Base-by-base conservation (phyloP, 1,140 invertebrate species). In the Ips typographus region DNA sequence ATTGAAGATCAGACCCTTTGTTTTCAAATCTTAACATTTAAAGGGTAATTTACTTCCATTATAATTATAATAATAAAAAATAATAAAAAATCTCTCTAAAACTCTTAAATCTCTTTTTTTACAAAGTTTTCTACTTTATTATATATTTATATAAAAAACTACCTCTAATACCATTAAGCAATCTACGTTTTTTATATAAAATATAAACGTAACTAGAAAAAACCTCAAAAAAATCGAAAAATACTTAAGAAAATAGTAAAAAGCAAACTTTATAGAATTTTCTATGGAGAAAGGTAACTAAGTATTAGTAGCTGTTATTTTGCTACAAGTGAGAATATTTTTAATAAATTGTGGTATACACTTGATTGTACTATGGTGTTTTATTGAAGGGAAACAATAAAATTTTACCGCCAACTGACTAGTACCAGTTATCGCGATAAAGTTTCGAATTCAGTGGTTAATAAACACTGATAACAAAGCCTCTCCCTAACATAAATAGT, bases 61-160 rank as follows among this genome's bases (percentile, higher is more conserved):
- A 70, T 70, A 70, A 63, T 70, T 6, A 42, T 60, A 60, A 60
- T n/a, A 42, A 49, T 49, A 49, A 69, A 52, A 59, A 70, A 22
- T 68, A 69, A 69, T 70, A 70, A 70, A 70, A 59, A 70, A 65
- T 65, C 68, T 70, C 68, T 70, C 68, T 60, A 61, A 53, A 40
- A 57, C 61, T 65, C 47, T 71, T 22, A 22, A 22, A 22, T 64
- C 53, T 71, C 63, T 65, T 57, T 65, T 71, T 55, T 70, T 65
- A 36, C 37, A 62, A 55, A 61, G 36, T 52, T 62, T 44, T 41
- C 55, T 55, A 62, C 56, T 57, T 60, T 67, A 49, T 40, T 37
- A 40, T 39, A 62, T 64, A 40, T 55, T 38, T 68, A 62, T 68
- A 47, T 42, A 64, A 64, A 63, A 59, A 63, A 47, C 68, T 70